phyloP scores from a whole-genome alignment of 1,140 invertebrate genomes.

The Neodiprion pinetum region DNA sequence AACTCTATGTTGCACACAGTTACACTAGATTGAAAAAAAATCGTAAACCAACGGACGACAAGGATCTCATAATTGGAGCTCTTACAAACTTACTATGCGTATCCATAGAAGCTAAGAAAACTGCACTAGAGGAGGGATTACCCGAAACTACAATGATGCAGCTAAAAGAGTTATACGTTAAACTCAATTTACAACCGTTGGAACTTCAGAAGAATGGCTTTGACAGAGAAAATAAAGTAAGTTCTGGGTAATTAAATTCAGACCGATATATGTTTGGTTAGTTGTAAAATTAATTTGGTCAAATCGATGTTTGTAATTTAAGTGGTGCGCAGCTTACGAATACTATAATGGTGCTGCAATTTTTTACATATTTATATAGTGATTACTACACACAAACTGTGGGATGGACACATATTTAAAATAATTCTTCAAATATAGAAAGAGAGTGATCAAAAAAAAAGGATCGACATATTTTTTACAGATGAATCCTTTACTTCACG shows the following conservation, averaged over 20 bases:
- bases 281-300: slow-evolving; percentile 7
- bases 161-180: slow-evolving; percentile 59
- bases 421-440: slow-evolving; percentile 16
- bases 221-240: slow-evolving; percentile 54
- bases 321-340: background rate
- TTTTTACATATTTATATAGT: slow-evolving; percentile 12
- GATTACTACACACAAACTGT: too few relatives aligned
- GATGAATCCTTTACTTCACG: slow-evolving; percentile 58
- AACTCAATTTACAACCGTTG: slow-evolving; percentile 61
- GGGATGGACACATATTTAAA: background rate
- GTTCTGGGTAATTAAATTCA: background rate
- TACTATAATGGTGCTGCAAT: background rate
- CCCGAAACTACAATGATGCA: slow-evolving; percentile 50
- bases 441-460: background rate
- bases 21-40: slow-evolving; percentile 49
- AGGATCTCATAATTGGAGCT: slow-evolving; percentile 52
- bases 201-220: slow-evolving; percentile 51
- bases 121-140: slow-evolving; percentile 53
- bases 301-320: slow-evolving; percentile 9
- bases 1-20: slow-evolving; percentile 58
- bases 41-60: slow-evolving; percentile 44
- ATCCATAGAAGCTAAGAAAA: slow-evolving; percentile 58
- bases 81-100: slow-evolving; percentile 59
- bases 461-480: slow-evolving; percentile 33
- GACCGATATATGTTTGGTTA: background rate